Conservation (phyloP, 2,797 vertebrate species). For the Anguilla anguilla region DNA sequence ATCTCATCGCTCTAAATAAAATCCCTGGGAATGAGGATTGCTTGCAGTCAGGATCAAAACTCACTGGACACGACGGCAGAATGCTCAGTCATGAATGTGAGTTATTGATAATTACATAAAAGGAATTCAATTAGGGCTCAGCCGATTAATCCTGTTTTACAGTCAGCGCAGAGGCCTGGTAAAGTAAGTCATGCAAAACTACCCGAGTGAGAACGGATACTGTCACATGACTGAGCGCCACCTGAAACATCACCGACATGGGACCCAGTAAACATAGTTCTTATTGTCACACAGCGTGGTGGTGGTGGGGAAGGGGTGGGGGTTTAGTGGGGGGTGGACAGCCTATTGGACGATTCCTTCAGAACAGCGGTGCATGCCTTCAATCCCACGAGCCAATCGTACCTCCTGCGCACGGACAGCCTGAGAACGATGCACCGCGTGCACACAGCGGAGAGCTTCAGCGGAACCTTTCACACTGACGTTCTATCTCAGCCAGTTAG, state of each 20-base stretch:
- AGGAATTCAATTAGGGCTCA: not conserved
- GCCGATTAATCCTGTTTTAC: not conserved
- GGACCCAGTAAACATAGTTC: not conserved
- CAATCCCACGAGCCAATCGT: not conserved
- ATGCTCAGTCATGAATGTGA: not conserved
- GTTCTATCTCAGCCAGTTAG: no score
- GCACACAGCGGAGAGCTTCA: no score
- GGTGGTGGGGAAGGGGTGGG: no score
- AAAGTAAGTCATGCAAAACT: not conserved
- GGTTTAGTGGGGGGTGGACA: no score
- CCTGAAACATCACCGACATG: not conserved
- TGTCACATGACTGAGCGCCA: not conserved
- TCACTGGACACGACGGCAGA: not conserved
- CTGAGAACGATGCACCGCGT: not conserved
- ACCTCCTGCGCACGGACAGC: not conserved
- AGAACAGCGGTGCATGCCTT: no score
- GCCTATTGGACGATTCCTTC: no score
- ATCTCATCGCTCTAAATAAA: not conserved
- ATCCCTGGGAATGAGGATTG: not conserved
- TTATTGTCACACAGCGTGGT: not conserved
- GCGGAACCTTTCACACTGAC: no score
- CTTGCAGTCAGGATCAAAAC: not conserved
- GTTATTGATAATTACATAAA: not conserved
- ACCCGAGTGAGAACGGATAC: not conserved
- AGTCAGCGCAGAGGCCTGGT: not conserved